Conservation (phyloP, 2,797 vertebrate species). For the Pitangus sulphuratus region DNA sequence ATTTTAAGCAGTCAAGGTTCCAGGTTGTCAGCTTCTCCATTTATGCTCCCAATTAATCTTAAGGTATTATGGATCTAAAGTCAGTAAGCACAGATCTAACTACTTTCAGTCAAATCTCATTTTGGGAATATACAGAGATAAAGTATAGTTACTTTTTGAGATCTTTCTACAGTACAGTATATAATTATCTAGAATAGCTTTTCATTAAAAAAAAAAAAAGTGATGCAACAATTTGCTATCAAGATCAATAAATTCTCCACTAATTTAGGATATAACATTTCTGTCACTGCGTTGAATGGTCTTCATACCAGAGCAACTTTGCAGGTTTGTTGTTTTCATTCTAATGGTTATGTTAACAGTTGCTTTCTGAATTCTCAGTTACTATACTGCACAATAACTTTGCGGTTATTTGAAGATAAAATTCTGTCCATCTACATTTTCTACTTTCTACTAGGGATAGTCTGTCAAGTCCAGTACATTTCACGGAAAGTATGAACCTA, state of each 20-base stretch:
- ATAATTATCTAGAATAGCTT: not conserved
- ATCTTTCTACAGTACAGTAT: not conserved
- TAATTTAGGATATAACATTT: not conserved
- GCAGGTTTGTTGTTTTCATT: not conserved
- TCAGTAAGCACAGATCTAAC: constrained; percentile 29
- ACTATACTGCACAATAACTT: not conserved
- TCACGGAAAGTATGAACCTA: not conserved
- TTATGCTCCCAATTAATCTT: constrained; percentile 66
- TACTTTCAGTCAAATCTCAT: constrained; percentile 3
- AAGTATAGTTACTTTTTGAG: not conserved
- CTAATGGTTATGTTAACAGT: not conserved
- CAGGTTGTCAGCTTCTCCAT: constrained; percentile 51
- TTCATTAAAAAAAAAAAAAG: not conserved
- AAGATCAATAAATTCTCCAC: not conserved
- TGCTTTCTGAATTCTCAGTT: not conserved
- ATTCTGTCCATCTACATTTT: not conserved
- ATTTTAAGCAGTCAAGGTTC: constrained; percentile 66
- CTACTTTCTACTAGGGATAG: not conserved
- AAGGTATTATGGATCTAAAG: constrained; percentile 36
- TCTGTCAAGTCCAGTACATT: not conserved
- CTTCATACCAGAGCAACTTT: not conserved
- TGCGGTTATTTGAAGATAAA: not conserved
- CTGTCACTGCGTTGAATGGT: not conserved
- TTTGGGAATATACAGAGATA: not conserved
- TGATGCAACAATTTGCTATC: not conserved